Evolutionary conservation across 1,140 invertebrate genomes (phyloP).

Genomic region (Drosophila watanabei): DNA sequence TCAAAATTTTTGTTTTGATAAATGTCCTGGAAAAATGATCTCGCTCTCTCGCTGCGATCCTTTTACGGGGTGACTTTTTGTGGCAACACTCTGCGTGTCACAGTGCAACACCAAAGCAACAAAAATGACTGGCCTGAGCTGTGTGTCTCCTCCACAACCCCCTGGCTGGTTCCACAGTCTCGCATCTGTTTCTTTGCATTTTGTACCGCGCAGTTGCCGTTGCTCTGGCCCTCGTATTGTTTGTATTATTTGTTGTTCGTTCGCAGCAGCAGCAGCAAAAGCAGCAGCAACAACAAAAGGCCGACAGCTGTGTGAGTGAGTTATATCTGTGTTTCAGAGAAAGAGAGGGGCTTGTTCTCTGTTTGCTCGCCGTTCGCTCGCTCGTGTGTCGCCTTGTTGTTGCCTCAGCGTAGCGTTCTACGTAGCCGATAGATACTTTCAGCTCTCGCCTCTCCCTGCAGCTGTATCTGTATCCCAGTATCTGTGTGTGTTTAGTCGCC

Average conservation of each 20-base stretch:
- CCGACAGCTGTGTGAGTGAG: slow-evolving; percentile 31
- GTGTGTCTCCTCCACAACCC: slow-evolving; percentile 10
- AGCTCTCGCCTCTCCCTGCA: slow-evolving; percentile 20
- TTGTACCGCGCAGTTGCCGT: slow-evolving; percentile 77
- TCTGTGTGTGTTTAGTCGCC: slow-evolving; percentile 79
- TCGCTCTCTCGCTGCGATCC: neutral
- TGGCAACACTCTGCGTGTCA: neutral
- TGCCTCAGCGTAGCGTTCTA: slow-evolving; percentile 73
- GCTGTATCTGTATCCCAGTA: slow-evolving; percentile 38
- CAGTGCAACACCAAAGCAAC: slow-evolving; percentile 54
- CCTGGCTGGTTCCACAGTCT: slow-evolving; percentile 31
- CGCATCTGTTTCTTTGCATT: slow-evolving; percentile 73
- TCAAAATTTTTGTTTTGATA: neutral
- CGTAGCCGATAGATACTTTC: slow-evolving; percentile 76
- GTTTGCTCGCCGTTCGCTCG: slow-evolving; percentile 60
- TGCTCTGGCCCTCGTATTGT: slow-evolving; percentile 68
- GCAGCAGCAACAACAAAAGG: slow-evolving; percentile 47
- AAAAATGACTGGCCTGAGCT: slow-evolving; percentile 53
- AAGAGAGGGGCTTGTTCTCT: slow-evolving; percentile 69
- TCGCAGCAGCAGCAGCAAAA: slow-evolving; percentile 10
- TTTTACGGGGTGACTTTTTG: neutral
- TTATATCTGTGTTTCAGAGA: slow-evolving; percentile 20
- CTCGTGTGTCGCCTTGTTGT: slow-evolving; percentile 17
- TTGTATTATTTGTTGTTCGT: slow-evolving; percentile 82
- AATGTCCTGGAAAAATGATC: neutral